These are phyloP conservation scores for Nibea albiflora DNA, from an alignment of 2,113 vertebrate species.

Conservation along the genomic window DNA sequence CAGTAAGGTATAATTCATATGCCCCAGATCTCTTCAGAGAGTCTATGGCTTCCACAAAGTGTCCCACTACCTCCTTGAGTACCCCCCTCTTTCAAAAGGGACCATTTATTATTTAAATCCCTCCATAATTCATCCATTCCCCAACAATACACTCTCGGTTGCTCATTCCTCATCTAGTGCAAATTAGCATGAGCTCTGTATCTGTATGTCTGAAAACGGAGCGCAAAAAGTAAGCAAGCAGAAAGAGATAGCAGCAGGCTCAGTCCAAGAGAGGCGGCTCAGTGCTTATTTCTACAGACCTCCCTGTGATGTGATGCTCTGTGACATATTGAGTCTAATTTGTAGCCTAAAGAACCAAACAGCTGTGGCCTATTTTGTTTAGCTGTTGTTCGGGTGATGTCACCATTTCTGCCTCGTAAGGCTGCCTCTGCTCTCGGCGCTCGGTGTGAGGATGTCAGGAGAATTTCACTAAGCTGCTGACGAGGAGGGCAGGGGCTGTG, in stretches of 20 bases:
- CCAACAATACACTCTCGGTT: constrained; percentile 53
- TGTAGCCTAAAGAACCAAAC: constrained; percentile 90
- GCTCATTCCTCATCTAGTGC: constrained; percentile 47
- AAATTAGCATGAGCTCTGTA: constrained; percentile 70
- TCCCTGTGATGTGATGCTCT: constrained; percentile 88
- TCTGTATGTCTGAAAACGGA: constrained; percentile 45
- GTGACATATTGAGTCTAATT: constrained; percentile 92
- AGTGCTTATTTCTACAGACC: constrained; percentile 64
- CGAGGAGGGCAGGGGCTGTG: constrained; percentile 63
- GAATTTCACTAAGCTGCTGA: constrained; percentile 73
- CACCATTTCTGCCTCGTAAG: constrained; percentile 87
- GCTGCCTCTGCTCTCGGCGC: constrained; percentile 83
- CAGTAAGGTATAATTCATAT: constrained; percentile 71
- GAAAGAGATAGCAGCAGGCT: constrained; percentile 36
- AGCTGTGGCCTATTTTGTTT: constrained; percentile 92
- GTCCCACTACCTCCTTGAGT: constrained; percentile 54
- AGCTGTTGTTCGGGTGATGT: constrained; percentile 85
- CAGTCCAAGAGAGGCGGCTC: constrained; percentile 17
- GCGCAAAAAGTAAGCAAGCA: constrained; percentile 44
- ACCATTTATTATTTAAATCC: constrained; percentile 80
- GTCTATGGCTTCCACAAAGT: constrained; percentile 57
- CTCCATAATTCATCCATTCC: constrained; percentile 75
- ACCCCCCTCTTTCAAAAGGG: constrained; percentile 52
- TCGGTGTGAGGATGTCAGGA: constrained; percentile 85
- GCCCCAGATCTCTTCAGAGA: constrained; percentile 59